Evolutionary conservation across 2,797 vertebrate genomes (phyloP).

Genomic region (Pachyuromys duprasi): DNA sequence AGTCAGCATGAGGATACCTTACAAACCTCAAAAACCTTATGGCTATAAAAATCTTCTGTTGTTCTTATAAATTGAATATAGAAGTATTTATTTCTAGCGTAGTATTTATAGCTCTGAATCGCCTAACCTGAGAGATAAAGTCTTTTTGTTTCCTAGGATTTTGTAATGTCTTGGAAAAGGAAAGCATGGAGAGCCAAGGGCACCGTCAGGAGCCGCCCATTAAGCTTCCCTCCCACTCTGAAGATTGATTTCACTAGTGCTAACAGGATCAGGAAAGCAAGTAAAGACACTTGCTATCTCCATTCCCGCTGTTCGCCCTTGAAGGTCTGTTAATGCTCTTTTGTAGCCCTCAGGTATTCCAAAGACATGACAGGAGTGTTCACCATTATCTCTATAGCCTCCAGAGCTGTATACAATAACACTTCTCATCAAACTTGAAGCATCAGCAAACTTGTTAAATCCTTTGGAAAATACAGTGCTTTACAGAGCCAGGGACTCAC

Average conservation of each 20-base stretch:
- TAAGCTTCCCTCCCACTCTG: slow-evolving; percentile 63
- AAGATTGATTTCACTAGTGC: slow-evolving; percentile 72
- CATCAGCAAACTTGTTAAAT: slow-evolving; percentile 51
- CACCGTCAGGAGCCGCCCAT: slow-evolving; percentile 29
- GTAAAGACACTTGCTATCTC: slow-evolving; percentile 61
- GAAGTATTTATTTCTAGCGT: slow-evolving; percentile 72
- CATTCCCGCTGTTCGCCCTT: slow-evolving; percentile 66
- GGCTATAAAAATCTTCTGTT: slow-evolving; percentile 59
- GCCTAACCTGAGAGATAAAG: slow-evolving; percentile 38
- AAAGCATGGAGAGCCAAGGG: not conserved
- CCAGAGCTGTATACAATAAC: slow-evolving; percentile 25
- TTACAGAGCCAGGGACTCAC: not conserved
- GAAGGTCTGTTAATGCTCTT: slow-evolving; percentile 64
- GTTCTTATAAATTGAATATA: slow-evolving; percentile 74
- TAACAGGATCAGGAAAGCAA: slow-evolving; percentile 51
- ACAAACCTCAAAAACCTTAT: slow-evolving; percentile 77
- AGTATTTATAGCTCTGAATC: not conserved
- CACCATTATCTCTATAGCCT: slow-evolving; percentile 26
- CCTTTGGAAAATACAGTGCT: slow-evolving; percentile 22
- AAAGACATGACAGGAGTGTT: not conserved
- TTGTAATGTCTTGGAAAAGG: slow-evolving; percentile 46
- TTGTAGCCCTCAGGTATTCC: slow-evolving; percentile 51
- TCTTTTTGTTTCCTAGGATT: not conserved
- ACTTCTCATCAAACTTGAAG: slow-evolving; percentile 47
- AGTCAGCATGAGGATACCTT: slow-evolving; percentile 77